phyloP scores from a whole-genome alignment of 2,888 invertebrate species.

The Heliconius aoede region DNA sequence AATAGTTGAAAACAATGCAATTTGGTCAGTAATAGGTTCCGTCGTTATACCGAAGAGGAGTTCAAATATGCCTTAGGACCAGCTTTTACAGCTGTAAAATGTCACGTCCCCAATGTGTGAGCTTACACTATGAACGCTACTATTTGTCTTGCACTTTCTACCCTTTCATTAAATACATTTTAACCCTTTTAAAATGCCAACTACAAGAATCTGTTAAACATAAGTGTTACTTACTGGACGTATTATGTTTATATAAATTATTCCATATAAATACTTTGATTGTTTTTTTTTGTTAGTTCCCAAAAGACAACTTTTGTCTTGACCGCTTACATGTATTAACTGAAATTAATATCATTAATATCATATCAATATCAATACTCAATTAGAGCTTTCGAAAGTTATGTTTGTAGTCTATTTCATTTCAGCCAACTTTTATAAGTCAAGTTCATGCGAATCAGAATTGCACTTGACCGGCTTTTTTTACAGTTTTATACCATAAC shows the following conservation, averaged over 20 bases:
- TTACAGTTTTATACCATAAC: too few relatives aligned
- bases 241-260: background rate
- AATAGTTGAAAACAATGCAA: slow-evolving; percentile 40
- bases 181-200: background rate
- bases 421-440: too few relatives aligned
- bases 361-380: too few relatives aligned
- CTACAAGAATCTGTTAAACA: background rate
- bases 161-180: slow-evolving; percentile 22
- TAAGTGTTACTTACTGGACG: background rate
- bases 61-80: slow-evolving; percentile 62
- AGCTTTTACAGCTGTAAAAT: slow-evolving; percentile 65
- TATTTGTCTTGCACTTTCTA: slow-evolving; percentile 37
- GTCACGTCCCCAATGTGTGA: slow-evolving; percentile 69
- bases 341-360: too few relatives aligned
- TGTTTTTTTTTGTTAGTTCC: too few relatives aligned
- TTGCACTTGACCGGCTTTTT: too few relatives aligned
- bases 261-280: too few relatives aligned
- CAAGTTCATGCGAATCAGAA: too few relatives aligned
- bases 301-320: too few relatives aligned
- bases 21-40: slow-evolving; percentile 35
- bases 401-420: too few relatives aligned
- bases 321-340: too few relatives aligned
- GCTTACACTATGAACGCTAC: slow-evolving; percentile 48
- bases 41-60: slow-evolving; percentile 37
- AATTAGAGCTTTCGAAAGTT: too few relatives aligned